These are phyloP conservation scores for Gymnarchus niloticus DNA, from an alignment of 2,113 vertebrate genomes.

Conservation along the genomic window DNA sequence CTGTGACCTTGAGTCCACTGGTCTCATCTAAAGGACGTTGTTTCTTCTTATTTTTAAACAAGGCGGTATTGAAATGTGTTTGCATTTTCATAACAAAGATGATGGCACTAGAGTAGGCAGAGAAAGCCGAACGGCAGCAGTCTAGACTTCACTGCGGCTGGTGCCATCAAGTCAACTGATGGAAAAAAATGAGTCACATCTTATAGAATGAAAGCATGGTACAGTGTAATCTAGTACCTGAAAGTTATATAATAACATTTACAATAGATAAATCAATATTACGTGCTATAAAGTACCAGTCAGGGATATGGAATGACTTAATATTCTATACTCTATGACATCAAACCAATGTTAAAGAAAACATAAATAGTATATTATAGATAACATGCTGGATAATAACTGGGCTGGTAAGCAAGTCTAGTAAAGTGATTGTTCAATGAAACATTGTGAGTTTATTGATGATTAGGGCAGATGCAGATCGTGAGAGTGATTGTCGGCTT, in stretches of 20 bases:
- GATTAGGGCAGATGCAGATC: background rate
- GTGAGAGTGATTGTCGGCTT: background rate
- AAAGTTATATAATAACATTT: background rate
- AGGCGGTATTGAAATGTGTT: background rate
- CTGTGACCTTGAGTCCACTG: background rate
- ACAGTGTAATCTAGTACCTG: background rate
- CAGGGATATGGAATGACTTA: background rate
- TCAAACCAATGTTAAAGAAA: background rate
- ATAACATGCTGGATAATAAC: background rate
- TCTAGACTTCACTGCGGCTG: background rate
- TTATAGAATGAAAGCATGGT: background rate
- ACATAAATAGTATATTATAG: background rate
- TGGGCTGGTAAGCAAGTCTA: background rate
- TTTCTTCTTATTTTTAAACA: background rate
- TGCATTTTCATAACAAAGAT: background rate
- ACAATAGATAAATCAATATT: background rate
- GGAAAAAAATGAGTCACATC: background rate
- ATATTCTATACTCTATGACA: background rate
- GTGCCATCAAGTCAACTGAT: background rate
- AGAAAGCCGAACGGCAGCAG: background rate
- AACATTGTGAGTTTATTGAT: background rate
- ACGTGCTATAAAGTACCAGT: background rate
- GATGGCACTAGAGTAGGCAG: background rate
- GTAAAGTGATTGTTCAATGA: too few relatives aligned
- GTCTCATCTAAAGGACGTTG: background rate